Evolutionary conservation across 2,888 invertebrate genomes (phyloP).

Genomic region (Antheraea assamensis): DNA sequence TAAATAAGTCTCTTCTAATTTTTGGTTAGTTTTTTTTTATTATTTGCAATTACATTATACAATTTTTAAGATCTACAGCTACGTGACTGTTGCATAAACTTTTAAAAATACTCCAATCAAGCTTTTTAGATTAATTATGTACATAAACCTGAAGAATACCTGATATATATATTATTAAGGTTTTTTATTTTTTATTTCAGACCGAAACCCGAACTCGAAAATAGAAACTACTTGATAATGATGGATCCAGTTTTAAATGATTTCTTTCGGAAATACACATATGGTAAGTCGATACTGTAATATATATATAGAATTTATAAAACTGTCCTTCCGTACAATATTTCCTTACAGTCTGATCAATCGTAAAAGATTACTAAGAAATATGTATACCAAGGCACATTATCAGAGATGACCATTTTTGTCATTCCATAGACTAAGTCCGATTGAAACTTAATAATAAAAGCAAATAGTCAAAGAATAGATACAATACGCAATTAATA

Average conservation of each 20-base stretch:
- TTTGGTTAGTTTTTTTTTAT: too few species aligned
- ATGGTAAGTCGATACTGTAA: conserved; percentile 38
- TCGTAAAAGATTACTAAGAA: background rate
- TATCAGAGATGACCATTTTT: too few species aligned
- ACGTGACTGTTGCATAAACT: too few species aligned
- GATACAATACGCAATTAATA: too few species aligned
- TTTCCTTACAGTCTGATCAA: background rate
- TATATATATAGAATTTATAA: background rate
- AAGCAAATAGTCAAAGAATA: too few species aligned
- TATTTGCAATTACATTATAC: too few species aligned
- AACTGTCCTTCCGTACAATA: background rate
- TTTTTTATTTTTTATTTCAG: conserved; percentile 4
- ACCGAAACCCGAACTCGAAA: conserved; percentile 21
- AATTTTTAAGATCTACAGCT: too few species aligned
- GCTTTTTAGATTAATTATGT: too few species aligned
- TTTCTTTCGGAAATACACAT: conserved; percentile 54
- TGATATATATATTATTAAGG: background rate
- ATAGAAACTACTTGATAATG: conserved; percentile 54
- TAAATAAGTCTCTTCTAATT: too few species aligned
- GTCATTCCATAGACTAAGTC: too few species aligned
- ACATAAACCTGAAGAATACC: background rate
- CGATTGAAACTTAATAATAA: too few species aligned
- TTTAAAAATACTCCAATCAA: too few species aligned
- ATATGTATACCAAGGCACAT: background rate
- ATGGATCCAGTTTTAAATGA: conserved; percentile 58